These are phyloP conservation scores for Gnathonemus longibarbis DNA, from an alignment of 2,113 vertebrate genomes.

Conservation along the genomic window DNA sequence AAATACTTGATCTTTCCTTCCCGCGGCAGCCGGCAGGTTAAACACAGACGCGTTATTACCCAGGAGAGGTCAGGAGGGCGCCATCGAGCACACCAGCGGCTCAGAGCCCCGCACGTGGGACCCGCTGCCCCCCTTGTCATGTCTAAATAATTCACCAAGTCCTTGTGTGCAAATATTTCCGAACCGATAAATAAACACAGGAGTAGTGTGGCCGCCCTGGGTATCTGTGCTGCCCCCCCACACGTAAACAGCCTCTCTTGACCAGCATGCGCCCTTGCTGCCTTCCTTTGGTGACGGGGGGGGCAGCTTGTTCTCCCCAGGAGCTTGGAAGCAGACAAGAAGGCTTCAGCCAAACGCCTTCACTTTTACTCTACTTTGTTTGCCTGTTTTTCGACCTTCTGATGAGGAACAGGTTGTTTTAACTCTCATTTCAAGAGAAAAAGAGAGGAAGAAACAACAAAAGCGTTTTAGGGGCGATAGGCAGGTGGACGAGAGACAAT, in stretches of 20 bases:
- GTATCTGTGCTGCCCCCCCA: constrained; percentile 30
- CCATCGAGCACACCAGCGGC: constrained; percentile 63
- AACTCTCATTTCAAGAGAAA: constrained; percentile 56
- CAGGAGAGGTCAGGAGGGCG: constrained; percentile 64
- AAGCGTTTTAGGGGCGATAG: constrained; percentile 51
- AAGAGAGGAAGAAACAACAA: constrained; percentile 44
- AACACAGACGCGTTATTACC: constrained; percentile 64
- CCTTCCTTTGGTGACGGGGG: background rate
- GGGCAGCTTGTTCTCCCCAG: background rate
- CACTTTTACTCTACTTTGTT: constrained; percentile 57
- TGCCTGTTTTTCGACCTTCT: constrained; percentile 67
- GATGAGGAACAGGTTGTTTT: constrained; percentile 65
- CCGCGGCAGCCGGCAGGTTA: constrained; percentile 52
- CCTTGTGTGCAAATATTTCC: constrained; percentile 56
- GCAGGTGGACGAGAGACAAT: constrained; percentile 65
- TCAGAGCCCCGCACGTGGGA: constrained; percentile 53
- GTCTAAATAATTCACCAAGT: constrained; percentile 67
- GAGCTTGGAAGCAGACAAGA: constrained; percentile 41
- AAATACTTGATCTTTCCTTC: constrained; percentile 53
- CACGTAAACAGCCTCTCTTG: constrained; percentile 40
- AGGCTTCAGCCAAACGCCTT: constrained; percentile 36
- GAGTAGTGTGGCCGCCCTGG: constrained; percentile 48
- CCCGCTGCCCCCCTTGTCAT: constrained; percentile 55
- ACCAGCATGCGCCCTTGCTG: constrained; percentile 21
- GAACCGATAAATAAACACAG: constrained; percentile 67